Evolutionary conservation across 1,140 invertebrate species (phyloP), one percentile per base, ranked within the genome.

Genomic region (Macrotrachela quadricornifera): DNA sequence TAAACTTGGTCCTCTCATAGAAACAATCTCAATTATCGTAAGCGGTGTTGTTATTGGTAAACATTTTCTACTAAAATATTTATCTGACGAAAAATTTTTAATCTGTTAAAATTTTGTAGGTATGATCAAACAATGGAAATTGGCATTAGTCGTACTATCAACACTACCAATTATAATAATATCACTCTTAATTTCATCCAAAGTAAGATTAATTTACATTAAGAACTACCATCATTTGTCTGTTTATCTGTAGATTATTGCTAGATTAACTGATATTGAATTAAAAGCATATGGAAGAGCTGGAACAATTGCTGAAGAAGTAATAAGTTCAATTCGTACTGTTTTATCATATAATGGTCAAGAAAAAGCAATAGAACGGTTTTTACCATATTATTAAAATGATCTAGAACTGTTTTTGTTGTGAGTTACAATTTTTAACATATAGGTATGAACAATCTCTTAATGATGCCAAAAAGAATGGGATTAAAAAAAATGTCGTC

Each of bases 1-100:
- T 64, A 91, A 91, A 66, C 71, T 86, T 16, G 79, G 78, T 6
- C 79, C 80, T 49, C 80, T 87, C 58, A 64, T 83, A n/a, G 67
- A 70, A 54, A 64, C 62, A 60, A 48, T 62, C 0, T 54, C 62
- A 17, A 59, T 59, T 2, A 66, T 62, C 54, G 14, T 69, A 9
- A 58, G 62, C 38, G 65, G 67, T 8, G 61, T 68, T 50, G 51
- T 63, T 21, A 59, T 62, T 16, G 67, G 64, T 6, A 30, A 30
- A 30, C 8, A 30, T 30, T 8, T 30, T 30, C 21, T 30, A 4
- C 2, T 4, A 2, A 30, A 30, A 30, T 2, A 30, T 30, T 30
- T 30, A 30, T 30, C 8, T 30, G 8, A 30, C 8, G 8, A 30
- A 30, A 30, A 30, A n/a, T n/a, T n/a, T n/a, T n/a, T n/a, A n/a